phyloP scores from a whole-genome alignment of 2,797 vertebrate species.

The Glyptemys insculpta region DNA sequence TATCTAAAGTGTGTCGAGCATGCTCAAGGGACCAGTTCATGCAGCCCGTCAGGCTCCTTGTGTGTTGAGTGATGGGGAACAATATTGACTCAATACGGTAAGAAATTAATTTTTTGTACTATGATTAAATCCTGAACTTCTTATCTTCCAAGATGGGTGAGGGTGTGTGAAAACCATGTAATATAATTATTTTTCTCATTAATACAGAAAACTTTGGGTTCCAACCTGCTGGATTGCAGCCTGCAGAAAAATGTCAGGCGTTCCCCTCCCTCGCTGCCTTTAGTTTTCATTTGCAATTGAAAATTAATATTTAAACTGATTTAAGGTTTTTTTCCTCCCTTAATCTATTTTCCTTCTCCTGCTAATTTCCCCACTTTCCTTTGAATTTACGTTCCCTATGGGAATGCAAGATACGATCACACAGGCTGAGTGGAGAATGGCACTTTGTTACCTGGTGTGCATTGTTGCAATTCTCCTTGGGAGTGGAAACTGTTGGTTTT shows the following conservation, averaged over 20 bases:
- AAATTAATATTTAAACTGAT: conserved; percentile 48
- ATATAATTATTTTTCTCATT: background rate
- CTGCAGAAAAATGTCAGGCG: background rate
- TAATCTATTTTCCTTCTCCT: background rate
- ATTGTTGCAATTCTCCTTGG: background rate
- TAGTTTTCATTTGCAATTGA: background rate
- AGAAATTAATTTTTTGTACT: background rate
- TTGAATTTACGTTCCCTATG: background rate
- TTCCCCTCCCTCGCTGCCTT: background rate
- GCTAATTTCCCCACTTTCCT: conserved; percentile 14
- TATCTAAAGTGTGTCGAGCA: background rate
- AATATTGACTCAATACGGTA: background rate
- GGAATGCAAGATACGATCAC: background rate
- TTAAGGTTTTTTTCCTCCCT: background rate
- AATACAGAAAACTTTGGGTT: background rate
- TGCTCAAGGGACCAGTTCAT: background rate
- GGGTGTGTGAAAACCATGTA: background rate
- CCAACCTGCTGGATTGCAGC: background rate
- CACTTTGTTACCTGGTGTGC: background rate
- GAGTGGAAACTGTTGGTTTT: background rate
- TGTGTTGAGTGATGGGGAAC: background rate
- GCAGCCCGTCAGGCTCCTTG: background rate
- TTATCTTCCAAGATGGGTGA: background rate
- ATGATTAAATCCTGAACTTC: background rate
- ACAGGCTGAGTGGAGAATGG: background rate